Percentiles rank a stretch among this genome's conserved stretches.
Evolutionary conservation across 2,888 invertebrate species (phyloP).

Genomic region (Noctuana brunneofusca): DNA sequence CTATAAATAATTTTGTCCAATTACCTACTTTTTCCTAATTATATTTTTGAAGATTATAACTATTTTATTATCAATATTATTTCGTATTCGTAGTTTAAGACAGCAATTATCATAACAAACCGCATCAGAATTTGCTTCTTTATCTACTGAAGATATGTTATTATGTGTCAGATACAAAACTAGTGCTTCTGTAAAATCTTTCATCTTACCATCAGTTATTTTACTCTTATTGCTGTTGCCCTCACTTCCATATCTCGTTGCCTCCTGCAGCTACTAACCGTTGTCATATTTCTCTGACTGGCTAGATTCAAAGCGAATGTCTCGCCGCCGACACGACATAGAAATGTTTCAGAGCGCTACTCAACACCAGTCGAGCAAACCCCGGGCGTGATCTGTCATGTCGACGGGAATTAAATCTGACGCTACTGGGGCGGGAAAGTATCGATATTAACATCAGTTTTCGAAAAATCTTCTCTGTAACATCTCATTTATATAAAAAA

Average conservation of each 20-base stretch:
- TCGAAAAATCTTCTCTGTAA: background rate
- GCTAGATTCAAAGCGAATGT: constrained; percentile 22
- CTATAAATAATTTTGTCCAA: too few species aligned
- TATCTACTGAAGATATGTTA: too few species aligned
- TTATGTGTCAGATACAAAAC: background rate
- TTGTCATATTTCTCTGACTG: constrained; percentile 24
- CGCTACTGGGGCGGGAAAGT: constrained; percentile 34
- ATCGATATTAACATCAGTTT: constrained; percentile 3
- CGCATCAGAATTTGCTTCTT: too few species aligned
- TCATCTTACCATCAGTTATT: background rate
- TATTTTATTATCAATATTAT: too few species aligned
- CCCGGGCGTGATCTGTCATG: constrained; percentile 33
- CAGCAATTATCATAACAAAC: too few species aligned
- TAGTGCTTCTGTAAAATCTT: background rate
- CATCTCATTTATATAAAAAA: background rate
- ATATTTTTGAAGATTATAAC: too few species aligned
- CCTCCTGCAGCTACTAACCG: constrained; percentile 20
- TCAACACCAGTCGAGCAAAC: constrained; percentile 29
- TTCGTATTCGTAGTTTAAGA: too few species aligned
- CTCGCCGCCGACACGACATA: constrained; percentile 16
- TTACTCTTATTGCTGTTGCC: background rate
- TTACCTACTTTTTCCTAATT: too few species aligned
- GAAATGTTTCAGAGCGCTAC: constrained; percentile 32
- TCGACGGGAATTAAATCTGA: constrained; percentile 42
- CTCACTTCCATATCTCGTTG: background rate